These are phyloP conservation scores for Calcarius lapponicus DNA, from an alignment of 2,797 vertebrate genomes.

Conservation along the genomic window DNA sequence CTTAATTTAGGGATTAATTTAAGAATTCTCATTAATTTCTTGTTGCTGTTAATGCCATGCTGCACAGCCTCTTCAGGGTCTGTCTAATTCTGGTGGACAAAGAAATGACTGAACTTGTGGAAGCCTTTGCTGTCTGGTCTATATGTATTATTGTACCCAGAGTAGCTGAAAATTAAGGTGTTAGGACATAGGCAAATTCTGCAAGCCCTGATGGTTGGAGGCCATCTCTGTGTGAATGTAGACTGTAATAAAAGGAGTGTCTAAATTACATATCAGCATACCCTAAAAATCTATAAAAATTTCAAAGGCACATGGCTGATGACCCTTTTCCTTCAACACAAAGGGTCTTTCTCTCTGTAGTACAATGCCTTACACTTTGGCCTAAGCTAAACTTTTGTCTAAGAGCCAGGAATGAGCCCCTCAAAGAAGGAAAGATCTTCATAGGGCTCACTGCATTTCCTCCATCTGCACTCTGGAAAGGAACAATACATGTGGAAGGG, in stretches of 20 bases:
- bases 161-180: neutral
- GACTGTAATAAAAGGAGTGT: neutral
- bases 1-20: neutral
- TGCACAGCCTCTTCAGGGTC: neutral
- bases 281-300: neutral
- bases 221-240: neutral
- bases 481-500: neutral
- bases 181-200: neutral
- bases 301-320: neutral
- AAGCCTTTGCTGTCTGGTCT: neutral
- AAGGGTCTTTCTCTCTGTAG: neutral
- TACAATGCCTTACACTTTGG: neutral
- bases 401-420: neutral
- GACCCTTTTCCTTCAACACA: neutral
- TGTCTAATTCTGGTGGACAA: neutral
- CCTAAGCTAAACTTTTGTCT: neutral
- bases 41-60: neutral
- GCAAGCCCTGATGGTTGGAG: neutral
- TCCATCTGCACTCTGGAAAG: neutral
- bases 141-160: neutral
- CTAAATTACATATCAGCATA: neutral
- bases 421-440: neutral
- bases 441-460: neutral
- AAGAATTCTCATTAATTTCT: neutral
- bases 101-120: neutral